Conservation (phyloP, 2,888 invertebrate species). For the Bibio marci region DNA sequence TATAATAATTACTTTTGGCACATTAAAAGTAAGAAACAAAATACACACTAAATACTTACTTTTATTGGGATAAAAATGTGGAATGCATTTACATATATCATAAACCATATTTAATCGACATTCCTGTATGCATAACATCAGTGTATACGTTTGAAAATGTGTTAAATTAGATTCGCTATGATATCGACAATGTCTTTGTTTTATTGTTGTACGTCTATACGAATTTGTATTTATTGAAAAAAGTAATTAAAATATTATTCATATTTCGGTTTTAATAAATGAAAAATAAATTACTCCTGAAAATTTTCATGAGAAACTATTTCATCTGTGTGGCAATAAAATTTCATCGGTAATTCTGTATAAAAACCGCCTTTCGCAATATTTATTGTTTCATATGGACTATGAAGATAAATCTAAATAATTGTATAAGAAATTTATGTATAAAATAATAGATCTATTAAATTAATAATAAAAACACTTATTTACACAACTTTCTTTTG, state of each 20-base stretch:
- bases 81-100: conserved; percentile 24
- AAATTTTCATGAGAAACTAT: conserved; percentile 20
- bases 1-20: too few relatives aligned
- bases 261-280: neutral
- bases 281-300: conserved; percentile 13
- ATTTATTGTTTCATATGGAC: conserved; percentile 22
- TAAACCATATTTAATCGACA: conserved; percentile 25
- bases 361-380: conserved; percentile 18
- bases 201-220: conserved; percentile 17
- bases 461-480: too few relatives aligned
- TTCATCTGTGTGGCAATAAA: conserved; percentile 16
- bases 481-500: too few relatives aligned
- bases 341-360: conserved; percentile 15
- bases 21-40: too few relatives aligned
- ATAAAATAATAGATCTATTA: too few relatives aligned
- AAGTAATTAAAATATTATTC: neutral
- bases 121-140: conserved; percentile 24
- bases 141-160: conserved; percentile 24
- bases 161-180: conserved; percentile 24
- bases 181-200: conserved; percentile 25
- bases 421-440: too few relatives aligned
- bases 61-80: conserved; percentile 28
- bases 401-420: conserved; percentile 23
- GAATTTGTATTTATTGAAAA: too few relatives aligned
- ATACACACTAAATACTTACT: conserved; percentile 16